Base-by-base conservation (phyloP, 2,888 invertebrate species). In the Elmis aenea region DNA sequence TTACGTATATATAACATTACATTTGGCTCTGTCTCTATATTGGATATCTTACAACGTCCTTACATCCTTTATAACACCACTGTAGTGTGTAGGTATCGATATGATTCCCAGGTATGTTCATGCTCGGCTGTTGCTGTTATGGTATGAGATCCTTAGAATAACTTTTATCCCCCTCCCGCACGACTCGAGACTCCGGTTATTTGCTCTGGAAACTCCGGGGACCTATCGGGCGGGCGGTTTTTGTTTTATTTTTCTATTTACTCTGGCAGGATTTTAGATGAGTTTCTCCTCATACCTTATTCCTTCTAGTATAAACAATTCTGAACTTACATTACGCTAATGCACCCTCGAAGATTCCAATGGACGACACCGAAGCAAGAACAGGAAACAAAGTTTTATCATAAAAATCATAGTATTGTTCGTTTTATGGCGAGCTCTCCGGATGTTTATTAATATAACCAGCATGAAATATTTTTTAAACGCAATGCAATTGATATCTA, bases 171-270 rank as follows among this genome's bases (percentile, higher is more conserved):
- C 38, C 46, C 52, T 44, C 51, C 38, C 29, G 18, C 42, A 18
- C 29, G 22, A 25, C 20, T 29, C 35, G 39, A 32, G 43, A 40
- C 48, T 50, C 48, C 48, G 40, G 49, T 59, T 58, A 57, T 58
- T 54, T 50, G 48, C 51, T 48, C 47, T 37, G 44, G 40, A 47
- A 51, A 50, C 58, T 55, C 59, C 42, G 38, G 59, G 55, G 59
- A 57, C 51, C 58, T 55, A 59, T 59, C 55, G 49, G 44, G 46
- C 48, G 38, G 43, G 46, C 48, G 49, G 49, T 57, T 55, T 58
- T 58, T 59, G 57, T 52, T 58, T 59, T 59, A 61, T 59, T 59
- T 58, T 62, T 61, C 61, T 60, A 60, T 62, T 62, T 57, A 58
- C 59, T 59, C 48, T 51, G 51, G 51, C 45, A 34, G 56, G 58